Evolutionary conservation across 2,888 invertebrate species (phyloP).

Genomic region (Poecilus cupreus): DNA sequence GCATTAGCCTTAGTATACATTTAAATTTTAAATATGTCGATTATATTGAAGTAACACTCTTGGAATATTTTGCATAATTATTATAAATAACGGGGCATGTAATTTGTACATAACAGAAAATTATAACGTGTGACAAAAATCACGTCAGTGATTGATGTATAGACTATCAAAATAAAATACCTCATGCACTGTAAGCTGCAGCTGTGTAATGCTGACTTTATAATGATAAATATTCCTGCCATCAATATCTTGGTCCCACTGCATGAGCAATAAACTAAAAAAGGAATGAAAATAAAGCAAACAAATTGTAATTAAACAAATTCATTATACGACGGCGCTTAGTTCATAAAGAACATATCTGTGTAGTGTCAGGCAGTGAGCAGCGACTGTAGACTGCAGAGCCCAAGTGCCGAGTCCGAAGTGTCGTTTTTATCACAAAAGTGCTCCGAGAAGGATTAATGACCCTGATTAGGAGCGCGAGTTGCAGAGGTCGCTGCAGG

Average conservation of each 20-base stretch:
- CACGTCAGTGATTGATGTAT: too few relatives aligned
- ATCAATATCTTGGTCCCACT: not conserved
- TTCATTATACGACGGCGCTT: not conserved
- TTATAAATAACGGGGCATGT: too few relatives aligned
- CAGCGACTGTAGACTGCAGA: too few relatives aligned
- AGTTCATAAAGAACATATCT: conserved; percentile 9
- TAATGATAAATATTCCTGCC: not conserved
- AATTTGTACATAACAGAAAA: too few relatives aligned
- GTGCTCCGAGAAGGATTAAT: conserved; percentile 35
- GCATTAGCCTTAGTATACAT: too few relatives aligned
- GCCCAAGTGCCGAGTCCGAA: not conserved
- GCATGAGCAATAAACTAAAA: not conserved
- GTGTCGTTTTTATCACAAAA: conserved; percentile 11
- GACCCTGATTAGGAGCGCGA: conserved; percentile 39
- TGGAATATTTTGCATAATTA: too few relatives aligned
- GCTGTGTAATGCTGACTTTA: too few relatives aligned
- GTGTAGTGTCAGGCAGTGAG: not conserved
- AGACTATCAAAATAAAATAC: not conserved
- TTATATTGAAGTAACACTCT: too few relatives aligned
- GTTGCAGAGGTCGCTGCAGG: conserved; percentile 29
- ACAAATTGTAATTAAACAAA: conserved; percentile 28
- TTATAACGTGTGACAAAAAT: too few relatives aligned
- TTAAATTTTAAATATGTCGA: too few relatives aligned
- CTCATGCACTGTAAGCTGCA: not conserved
- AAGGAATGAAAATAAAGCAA: not conserved